phyloP scores from a whole-genome alignment of 1,140 invertebrate species.

The Potamilus streckersoni region DNA sequence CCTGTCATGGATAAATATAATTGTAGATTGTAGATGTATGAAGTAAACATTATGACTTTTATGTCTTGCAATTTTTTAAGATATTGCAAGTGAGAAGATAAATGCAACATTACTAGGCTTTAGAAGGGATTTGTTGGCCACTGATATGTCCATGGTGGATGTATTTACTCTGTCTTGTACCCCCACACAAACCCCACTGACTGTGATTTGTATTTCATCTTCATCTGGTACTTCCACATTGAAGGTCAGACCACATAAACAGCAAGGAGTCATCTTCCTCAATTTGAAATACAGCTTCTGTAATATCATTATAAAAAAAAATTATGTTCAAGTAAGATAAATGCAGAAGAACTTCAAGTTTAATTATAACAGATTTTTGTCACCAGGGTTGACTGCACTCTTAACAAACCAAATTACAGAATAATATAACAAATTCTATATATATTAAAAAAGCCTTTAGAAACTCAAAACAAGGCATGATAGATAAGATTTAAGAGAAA shows the following conservation, averaged over 20 bases:
- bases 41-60: no score
- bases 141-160: slow-evolving; percentile 12
- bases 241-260: slow-evolving; percentile 82
- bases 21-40: no score
- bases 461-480: background rate
- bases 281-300: slow-evolving; percentile 72
- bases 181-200: slow-evolving; percentile 25
- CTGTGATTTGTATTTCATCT: slow-evolving; percentile 86
- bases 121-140: slow-evolving; percentile 11
- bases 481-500: no score
- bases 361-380: background rate
- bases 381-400: background rate
- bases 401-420: background rate
- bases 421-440: background rate
- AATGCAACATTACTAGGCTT: slow-evolving; percentile 25
- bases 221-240: slow-evolving; percentile 84
- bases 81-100: slow-evolving; percentile 37
- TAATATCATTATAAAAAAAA: background rate
- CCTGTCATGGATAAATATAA: no score
- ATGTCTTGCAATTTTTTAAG: slow-evolving; percentile 14
- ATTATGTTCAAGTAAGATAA: background rate
- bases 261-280: slow-evolving; percentile 84
- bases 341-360: background rate
- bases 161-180: slow-evolving; percentile 13
- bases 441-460: background rate